Percentiles rank a stretch among this genome's conserved stretches.
Evolutionary conservation across 1,140 invertebrate genomes (phyloP).

Genomic region (Drosophila gunungcola): DNA sequence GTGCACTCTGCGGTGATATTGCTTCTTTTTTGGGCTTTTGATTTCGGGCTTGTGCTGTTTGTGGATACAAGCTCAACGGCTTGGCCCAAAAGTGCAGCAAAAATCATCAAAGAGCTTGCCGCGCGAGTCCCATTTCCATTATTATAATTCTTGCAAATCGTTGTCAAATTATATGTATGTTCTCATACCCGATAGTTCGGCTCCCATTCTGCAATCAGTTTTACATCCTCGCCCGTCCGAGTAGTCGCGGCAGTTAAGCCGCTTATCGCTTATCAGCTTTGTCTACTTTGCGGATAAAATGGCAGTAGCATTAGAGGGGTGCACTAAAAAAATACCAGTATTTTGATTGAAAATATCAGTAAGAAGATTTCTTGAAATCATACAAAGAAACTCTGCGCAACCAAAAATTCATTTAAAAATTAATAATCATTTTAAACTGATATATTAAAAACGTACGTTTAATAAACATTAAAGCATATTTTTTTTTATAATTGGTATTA

Average conservation of each 20-base stretch:
- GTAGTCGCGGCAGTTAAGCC: constrained; percentile 49
- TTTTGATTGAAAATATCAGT: too few species aligned
- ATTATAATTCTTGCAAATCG: constrained; percentile 47
- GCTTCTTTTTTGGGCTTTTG: constrained; percentile 20
- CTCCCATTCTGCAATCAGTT: constrained; percentile 14
- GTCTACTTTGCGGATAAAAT: constrained; percentile 18
- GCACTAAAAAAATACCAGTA: too few species aligned
- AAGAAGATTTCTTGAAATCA: too few species aligned
- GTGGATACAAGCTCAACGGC: constrained; percentile 37
- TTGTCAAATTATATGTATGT: constrained; percentile 41
- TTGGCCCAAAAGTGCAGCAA: constrained; percentile 37
- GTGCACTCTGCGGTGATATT: constrained; percentile 37
- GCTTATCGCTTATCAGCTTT: constrained; percentile 81
- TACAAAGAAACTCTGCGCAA: too few species aligned
- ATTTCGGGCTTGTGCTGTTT: constrained; percentile 27
- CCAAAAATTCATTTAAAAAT: too few species aligned
- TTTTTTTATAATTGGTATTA: too few species aligned
- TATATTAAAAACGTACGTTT: too few species aligned
- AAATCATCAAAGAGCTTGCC: constrained; percentile 32
- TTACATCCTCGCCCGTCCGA: constrained; percentile 18
- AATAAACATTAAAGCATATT: too few species aligned
- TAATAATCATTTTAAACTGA: too few species aligned
- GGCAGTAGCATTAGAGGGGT: not conserved
- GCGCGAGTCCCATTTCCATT: constrained; percentile 44
- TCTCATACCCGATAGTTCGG: constrained; percentile 12